These are phyloP conservation scores for Lucifuga dentata DNA, from an alignment of 2,113 vertebrate species.

Conservation along the genomic window DNA sequence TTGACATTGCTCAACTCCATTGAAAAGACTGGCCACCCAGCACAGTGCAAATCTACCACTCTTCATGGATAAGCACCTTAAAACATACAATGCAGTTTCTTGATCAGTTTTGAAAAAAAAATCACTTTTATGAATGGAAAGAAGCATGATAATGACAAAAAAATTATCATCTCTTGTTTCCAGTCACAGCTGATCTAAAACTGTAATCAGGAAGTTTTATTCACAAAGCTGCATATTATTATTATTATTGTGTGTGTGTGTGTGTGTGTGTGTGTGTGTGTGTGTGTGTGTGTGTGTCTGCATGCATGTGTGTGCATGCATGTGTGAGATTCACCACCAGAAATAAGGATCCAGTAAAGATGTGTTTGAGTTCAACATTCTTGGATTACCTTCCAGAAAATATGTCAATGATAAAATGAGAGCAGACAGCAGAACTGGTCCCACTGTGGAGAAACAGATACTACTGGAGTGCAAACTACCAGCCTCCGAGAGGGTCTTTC, in stretches of 20 bases:
- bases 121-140: constrained; percentile 8
- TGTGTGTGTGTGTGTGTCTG: too few relatives aligned
- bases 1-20: too few relatives aligned
- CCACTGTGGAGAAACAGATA: constrained; percentile 70
- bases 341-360: constrained; percentile 33
- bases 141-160: neutral
- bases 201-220: constrained; percentile 21
- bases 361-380: constrained; percentile 60
- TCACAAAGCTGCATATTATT: constrained; percentile 14
- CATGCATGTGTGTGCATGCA: too few relatives aligned
- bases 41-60: too few relatives aligned
- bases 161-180: constrained; percentile 3
- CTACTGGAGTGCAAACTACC: constrained; percentile 60
- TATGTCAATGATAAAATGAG: constrained; percentile 68
- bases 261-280: too few relatives aligned
- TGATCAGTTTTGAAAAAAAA: too few relatives aligned
- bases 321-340: constrained; percentile 27
- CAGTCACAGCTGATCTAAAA: constrained; percentile 19
- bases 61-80: too few relatives aligned
- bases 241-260: too few relatives aligned
- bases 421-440: constrained; percentile 55
- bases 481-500: constrained; percentile 49
- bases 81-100: too few relatives aligned
- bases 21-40: too few relatives aligned
- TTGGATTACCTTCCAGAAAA: constrained; percentile 59